Conservation (phyloP, 2,797 vertebrate species). For the Protonibea diacanthus region DNA sequence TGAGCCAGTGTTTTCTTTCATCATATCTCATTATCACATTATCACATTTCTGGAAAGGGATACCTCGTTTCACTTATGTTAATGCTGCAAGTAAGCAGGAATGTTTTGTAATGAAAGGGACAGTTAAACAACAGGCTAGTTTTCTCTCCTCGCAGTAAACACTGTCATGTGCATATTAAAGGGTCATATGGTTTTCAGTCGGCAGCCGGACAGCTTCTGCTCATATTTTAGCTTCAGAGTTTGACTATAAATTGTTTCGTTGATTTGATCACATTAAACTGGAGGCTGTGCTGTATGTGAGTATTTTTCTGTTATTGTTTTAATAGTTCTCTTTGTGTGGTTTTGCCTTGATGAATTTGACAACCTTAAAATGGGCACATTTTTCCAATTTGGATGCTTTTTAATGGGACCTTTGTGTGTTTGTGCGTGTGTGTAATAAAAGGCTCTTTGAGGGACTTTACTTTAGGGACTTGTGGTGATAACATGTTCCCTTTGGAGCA, state of each 20-base stretch:
- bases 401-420: background rate
- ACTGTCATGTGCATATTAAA: slow-evolving; percentile 81
- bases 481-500: slow-evolving; percentile 18
- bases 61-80: too few relatives aligned
- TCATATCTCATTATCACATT: background rate
- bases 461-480: background rate
- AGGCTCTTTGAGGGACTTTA: slow-evolving; percentile 12
- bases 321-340: slow-evolving; percentile 27
- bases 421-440: background rate
- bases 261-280: slow-evolving; percentile 32
- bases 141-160: slow-evolving; percentile 75
- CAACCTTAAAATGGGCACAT: background rate
- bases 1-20: slow-evolving; percentile 18
- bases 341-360: slow-evolving; percentile 19
- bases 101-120: slow-evolving; percentile 46
- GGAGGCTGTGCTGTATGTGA: slow-evolving; percentile 6
- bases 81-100: slow-evolving; percentile 27
- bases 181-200: slow-evolving; percentile 78
- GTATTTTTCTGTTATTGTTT: background rate
- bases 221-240: slow-evolving; percentile 36
- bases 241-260: slow-evolving; percentile 15
- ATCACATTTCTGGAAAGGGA: background rate
- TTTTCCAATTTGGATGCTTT: background rate
- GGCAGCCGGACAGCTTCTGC: slow-evolving; percentile 55
- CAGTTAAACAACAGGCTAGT: slow-evolving; percentile 76